These are phyloP conservation scores for Ammospiza nelsoni DNA, from an alignment of 2,113 vertebrate genomes.

Conservation along the genomic window DNA sequence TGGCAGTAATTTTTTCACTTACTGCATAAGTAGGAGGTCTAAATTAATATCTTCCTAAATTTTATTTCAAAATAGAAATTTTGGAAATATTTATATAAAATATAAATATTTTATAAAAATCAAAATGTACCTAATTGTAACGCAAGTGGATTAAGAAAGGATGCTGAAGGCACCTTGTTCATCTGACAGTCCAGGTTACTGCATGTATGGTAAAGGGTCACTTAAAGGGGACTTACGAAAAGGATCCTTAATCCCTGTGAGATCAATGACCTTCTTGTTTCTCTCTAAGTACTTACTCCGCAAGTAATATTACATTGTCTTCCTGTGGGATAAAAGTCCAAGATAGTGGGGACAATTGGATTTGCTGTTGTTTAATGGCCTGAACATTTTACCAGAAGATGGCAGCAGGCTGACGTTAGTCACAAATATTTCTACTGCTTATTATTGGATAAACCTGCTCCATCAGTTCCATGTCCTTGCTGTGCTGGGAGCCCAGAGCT, in stretches of 20 bases:
- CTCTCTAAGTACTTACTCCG: neutral
- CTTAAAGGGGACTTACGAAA: neutral
- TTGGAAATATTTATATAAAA: neutral
- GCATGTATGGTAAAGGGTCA: neutral
- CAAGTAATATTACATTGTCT: neutral
- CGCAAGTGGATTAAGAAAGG: neutral
- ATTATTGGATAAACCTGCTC: neutral
- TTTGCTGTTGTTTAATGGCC: neutral
- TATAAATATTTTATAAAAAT: neutral
- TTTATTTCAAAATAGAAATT: neutral
- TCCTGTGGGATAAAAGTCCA: neutral
- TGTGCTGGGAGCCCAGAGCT: neutral
- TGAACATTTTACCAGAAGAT: constrained; percentile 54
- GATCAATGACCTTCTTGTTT: neutral
- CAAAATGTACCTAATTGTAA: neutral
- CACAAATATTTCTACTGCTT: neutral
- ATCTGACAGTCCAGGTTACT: neutral
- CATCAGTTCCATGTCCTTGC: neutral
- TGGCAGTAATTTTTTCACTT: neutral
- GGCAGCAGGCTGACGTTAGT: constrained; percentile 43
- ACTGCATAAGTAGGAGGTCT: neutral
- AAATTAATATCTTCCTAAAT: neutral
- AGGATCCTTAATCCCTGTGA: neutral
- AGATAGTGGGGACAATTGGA: neutral
- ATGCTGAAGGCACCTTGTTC: neutral